phyloP scores from a whole-genome alignment of 2,797 vertebrate genomes.

The Podarcis siculus region DNA sequence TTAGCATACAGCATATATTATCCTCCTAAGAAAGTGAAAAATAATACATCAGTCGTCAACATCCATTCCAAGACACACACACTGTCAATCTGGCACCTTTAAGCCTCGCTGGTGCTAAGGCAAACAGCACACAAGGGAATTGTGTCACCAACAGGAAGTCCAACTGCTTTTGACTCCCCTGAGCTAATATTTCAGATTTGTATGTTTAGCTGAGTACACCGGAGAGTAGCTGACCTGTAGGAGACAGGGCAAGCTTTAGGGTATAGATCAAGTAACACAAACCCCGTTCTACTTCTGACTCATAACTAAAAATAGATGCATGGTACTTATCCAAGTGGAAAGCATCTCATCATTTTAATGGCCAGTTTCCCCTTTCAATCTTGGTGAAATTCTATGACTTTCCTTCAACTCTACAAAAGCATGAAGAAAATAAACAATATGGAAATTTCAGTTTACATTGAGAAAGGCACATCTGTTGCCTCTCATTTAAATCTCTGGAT shows the following conservation, averaged over 20 bases:
- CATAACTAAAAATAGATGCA: not conserved
- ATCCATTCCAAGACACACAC: not conserved
- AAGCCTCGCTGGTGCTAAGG: not conserved
- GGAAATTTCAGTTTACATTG: not conserved
- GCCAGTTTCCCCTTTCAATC: not conserved
- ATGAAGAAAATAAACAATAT: not conserved
- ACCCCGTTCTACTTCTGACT: not conserved
- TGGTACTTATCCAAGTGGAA: not conserved
- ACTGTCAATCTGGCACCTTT: not conserved
- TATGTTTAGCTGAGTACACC: not conserved
- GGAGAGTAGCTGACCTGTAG: not conserved
- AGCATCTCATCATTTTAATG: not conserved
- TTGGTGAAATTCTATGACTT: not conserved
- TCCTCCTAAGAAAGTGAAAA: not conserved
- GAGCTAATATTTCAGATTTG: not conserved
- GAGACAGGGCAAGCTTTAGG: not conserved
- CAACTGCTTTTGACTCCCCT: not conserved
- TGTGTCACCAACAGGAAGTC: not conserved
- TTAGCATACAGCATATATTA: not conserved
- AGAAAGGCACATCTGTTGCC: not conserved
- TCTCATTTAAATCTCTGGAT: not conserved
- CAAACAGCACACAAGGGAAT: constrained; percentile 1
- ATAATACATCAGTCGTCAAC: not conserved
- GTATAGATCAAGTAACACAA: not conserved
- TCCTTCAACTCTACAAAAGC: not conserved